Evolutionary conservation across 2,888 invertebrate genomes (phyloP).

Genomic region (Bellardia bayeri): DNA sequence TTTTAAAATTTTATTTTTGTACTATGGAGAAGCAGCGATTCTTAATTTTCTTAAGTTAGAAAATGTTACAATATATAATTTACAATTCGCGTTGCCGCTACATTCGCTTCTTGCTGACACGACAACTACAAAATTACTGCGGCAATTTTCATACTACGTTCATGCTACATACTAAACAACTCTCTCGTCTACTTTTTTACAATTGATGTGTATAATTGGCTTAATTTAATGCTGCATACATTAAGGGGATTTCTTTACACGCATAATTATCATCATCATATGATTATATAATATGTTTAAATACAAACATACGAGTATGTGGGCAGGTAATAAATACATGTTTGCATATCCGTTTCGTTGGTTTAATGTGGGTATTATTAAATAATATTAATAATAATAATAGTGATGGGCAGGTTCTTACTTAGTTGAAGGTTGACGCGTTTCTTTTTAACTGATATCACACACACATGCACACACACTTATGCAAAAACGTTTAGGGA

Average conservation of each 20-base stretch:
- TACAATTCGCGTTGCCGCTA: too few species aligned
- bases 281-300: slow-evolving; percentile 5
- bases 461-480: neutral
- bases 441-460: neutral
- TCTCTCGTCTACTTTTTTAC: neutral
- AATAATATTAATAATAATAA: slow-evolving; percentile 23
- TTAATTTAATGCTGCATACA: slow-evolving; percentile 71
- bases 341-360: neutral
- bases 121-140: neutral
- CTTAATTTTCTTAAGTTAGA: too few species aligned
- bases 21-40: too few species aligned
- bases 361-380: slow-evolving; percentile 1
- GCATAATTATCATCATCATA: slow-evolving; percentile 53
- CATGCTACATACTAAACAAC: neutral
- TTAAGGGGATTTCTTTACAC: slow-evolving; percentile 58
- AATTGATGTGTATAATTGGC: slow-evolving; percentile 74
- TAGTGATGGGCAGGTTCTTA: neutral
- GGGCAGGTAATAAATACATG: neutral
- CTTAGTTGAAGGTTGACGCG: neutral
- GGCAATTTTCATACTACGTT: neutral
- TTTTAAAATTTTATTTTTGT: too few species aligned
- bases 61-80: too few species aligned
- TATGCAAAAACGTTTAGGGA: neutral
- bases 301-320: neutral
- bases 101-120: neutral